A percentile compares a stretch with the other conserved stretches of the same genome.
Conservation (phyloP, 2,113 vertebrate genomes). For the Chrysochloris asiatica region DNA sequence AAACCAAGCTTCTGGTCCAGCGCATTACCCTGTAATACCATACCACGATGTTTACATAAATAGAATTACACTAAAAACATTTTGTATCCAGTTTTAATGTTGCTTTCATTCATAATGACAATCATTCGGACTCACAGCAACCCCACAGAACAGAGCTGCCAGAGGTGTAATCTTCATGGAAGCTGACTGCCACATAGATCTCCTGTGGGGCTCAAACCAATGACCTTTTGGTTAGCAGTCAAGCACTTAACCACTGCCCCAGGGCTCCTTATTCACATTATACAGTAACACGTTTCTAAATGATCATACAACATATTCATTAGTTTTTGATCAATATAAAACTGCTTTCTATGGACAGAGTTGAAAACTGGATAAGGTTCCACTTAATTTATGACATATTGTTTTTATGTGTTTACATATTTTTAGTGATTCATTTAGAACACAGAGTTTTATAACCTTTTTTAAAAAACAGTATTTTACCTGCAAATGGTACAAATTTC, state of each 20-base stretch:
- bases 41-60: neutral
- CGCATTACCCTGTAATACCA: no score
- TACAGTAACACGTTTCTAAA: neutral
- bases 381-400: no score
- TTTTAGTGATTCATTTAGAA: no score
- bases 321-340: neutral
- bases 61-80: neutral
- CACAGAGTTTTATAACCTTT: no score
- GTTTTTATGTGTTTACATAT: no score
- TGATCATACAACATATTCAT: no score
- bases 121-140: neutral
- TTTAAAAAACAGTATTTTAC: no score
- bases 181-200: neutral
- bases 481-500: no score
- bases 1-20: no score
- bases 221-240: neutral
- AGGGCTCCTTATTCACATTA: neutral
- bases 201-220: neutral
- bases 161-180: neutral
- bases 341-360: neutral
- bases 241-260: neutral
- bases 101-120: neutral
- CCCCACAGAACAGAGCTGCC: neutral
- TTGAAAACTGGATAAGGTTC: no score
- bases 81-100: neutral